phyloP scores from a whole-genome alignment of 2,797 vertebrate genomes.

The Acipenser oxyrinchus region DNA sequence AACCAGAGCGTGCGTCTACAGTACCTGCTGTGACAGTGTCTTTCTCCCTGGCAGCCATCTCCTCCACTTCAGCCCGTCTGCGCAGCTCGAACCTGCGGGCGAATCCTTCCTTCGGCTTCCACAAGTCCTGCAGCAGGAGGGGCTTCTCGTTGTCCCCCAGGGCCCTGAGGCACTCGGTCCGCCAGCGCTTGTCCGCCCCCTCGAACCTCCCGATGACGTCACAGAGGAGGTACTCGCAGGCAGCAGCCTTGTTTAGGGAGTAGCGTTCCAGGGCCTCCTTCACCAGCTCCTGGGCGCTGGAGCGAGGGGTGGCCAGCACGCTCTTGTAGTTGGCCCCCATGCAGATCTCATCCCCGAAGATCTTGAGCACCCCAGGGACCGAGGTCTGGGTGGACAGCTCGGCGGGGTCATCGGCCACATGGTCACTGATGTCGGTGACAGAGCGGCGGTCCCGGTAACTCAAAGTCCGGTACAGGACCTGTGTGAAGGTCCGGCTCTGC shows the following conservation, averaged over 20 bases:
- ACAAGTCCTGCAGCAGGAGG: constrained; percentile 83
- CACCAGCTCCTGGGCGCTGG: constrained; percentile 80
- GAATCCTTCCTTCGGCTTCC: constrained; percentile 87
- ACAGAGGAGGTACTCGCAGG: constrained; percentile 74
- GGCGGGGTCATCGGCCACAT: constrained; percentile 69
- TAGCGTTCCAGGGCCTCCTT: constrained; percentile 90
- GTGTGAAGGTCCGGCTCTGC: constrained; percentile 82
- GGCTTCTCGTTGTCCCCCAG: constrained; percentile 86
- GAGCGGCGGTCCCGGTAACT: constrained; percentile 80
- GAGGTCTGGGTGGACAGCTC: constrained; percentile 91
- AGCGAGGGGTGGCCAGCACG: constrained; percentile 79
- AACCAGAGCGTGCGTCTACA: constrained; percentile 7
- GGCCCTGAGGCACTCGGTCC: constrained; percentile 74
- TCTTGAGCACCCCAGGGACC: constrained; percentile 84
- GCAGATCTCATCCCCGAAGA: constrained; percentile 86
- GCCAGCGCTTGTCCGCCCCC: constrained; percentile 61
- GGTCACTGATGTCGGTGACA: constrained; percentile 50
- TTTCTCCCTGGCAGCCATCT: constrained; percentile 77
- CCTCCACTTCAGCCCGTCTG: constrained; percentile 77
- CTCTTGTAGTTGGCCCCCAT: constrained; percentile 91
- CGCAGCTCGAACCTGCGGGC: constrained; percentile 84
- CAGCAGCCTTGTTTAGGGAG: constrained; percentile 68
- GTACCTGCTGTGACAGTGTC: constrained; percentile 89
- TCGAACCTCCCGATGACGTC: constrained; percentile 80
- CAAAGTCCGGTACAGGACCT: constrained; percentile 79